Conservation (phyloP, 1,140 invertebrate genomes). For the Tetragnatha versicolor region DNA sequence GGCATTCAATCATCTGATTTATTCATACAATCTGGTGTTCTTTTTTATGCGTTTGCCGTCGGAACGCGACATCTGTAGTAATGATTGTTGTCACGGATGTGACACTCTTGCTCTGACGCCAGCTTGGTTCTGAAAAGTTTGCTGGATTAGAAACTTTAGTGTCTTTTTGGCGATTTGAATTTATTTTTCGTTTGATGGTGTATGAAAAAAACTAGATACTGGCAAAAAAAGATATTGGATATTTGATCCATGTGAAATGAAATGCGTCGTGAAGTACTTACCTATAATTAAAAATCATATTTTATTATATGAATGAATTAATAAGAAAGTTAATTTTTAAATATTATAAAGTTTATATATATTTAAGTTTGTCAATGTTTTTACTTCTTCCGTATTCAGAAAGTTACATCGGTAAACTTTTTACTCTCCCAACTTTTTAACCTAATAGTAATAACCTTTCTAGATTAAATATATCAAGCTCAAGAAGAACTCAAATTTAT, state of each 20-base stretch:
- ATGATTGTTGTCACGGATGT: constrained; percentile 44
- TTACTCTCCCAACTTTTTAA: too few relatives aligned
- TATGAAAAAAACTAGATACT: background rate
- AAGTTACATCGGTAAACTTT: too few relatives aligned
- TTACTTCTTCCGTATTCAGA: too few relatives aligned
- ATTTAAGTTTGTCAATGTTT: too few relatives aligned
- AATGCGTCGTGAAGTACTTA: too few relatives aligned
- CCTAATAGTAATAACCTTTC: too few relatives aligned
- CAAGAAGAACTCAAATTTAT: too few relatives aligned
- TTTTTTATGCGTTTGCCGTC: constrained; percentile 1
- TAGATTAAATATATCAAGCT: too few relatives aligned
- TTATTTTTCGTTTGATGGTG: background rate
- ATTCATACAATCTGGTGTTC: constrained; percentile 36
- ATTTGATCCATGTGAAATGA: background rate
- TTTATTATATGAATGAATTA: too few relatives aligned
- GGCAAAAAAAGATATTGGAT: background rate
- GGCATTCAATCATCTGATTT: constrained; percentile 53
- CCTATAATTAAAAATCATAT: too few relatives aligned
- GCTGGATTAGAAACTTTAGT: background rate
- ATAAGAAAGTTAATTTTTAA: too few relatives aligned
- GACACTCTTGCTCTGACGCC: constrained; percentile 6
- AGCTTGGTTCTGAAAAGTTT: background rate
- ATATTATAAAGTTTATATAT: too few relatives aligned
- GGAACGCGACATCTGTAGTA: constrained; percentile 32
- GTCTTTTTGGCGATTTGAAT: constrained; percentile 8